Conservation (phyloP, 2,797 vertebrate species). For the Pristis pectinata region DNA sequence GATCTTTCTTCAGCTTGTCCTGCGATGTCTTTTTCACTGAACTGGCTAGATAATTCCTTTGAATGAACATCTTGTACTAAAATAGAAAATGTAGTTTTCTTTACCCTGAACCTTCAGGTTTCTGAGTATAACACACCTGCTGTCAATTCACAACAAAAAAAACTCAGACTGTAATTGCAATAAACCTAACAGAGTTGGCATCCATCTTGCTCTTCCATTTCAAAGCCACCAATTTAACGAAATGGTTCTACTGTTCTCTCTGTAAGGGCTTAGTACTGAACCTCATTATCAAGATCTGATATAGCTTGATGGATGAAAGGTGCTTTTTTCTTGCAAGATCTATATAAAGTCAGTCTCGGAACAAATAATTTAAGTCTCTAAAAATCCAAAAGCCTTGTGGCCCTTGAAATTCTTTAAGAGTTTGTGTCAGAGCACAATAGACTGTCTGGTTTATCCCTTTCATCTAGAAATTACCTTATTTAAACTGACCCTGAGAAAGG, state of each 20-base stretch:
- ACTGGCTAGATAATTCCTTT: not conserved
- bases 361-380: slow-evolving; percentile 14
- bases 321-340: slow-evolving; percentile 7
- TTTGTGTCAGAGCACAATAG: not conserved
- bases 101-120: not conserved
- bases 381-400: not conserved
- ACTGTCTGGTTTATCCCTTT: slow-evolving; percentile 10
- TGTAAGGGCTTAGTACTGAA: not conserved
- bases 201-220: not conserved
- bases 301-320: slow-evolving; percentile 29
- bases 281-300: slow-evolving; percentile 36
- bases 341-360: not conserved
- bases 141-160: not conserved
- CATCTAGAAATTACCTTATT: not conserved
- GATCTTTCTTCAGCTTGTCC: not conserved
- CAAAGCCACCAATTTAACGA: slow-evolving; percentile 33
- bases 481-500: not conserved
- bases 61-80: slow-evolving; percentile 3
- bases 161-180: slow-evolving; percentile 24
- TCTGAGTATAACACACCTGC: not conserved
- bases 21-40: not conserved
- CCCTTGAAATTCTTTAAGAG: slow-evolving; percentile 12
- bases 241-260: slow-evolving; percentile 33
- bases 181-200: slow-evolving; percentile 23
- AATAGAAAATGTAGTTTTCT: slow-evolving; percentile 23